These are phyloP conservation scores for Chiloscyllium punctatum DNA, from an alignment of 2,797 vertebrate species.

Conservation along the genomic window DNA sequence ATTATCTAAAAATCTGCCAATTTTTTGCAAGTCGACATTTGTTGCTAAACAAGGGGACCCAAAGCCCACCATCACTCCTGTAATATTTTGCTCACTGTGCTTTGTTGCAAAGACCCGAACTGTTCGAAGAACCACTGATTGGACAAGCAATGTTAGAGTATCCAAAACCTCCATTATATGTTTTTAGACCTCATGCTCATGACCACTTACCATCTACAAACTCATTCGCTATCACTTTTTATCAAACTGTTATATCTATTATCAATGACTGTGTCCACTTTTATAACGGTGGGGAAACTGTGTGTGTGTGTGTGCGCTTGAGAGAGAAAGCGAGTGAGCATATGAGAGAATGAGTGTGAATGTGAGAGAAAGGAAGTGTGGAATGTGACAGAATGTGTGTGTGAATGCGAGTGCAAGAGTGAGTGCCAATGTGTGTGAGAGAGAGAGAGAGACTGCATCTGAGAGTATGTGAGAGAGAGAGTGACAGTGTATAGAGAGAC, in stretches of 20 bases:
- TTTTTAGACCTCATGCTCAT: background rate
- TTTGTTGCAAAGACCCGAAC: background rate
- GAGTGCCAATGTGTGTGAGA: too few relatives aligned
- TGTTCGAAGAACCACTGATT: background rate
- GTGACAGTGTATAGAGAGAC: too few relatives aligned
- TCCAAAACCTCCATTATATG: background rate
- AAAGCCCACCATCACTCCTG: background rate
- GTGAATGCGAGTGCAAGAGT: too few relatives aligned
- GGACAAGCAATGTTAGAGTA: background rate
- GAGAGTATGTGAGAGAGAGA: background rate
- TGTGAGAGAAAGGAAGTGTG: too few relatives aligned
- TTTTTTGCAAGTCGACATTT: background rate
- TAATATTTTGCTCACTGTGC: background rate
- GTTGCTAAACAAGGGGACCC: background rate
- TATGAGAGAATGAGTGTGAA: too few relatives aligned
- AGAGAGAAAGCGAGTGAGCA: too few relatives aligned
- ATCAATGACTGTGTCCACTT: background rate
- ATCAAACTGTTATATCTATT: background rate
- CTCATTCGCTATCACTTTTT: background rate
- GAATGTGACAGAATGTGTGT: too few relatives aligned
- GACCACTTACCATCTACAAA: background rate
- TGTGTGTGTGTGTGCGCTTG: too few relatives aligned
- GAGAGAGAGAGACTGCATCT: background rate
- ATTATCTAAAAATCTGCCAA: background rate
- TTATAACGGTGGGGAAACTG: background rate